These are phyloP conservation scores for Nomada goodeniana DNA, from an alignment of 2,888 invertebrate genomes.

Conservation along the genomic window DNA sequence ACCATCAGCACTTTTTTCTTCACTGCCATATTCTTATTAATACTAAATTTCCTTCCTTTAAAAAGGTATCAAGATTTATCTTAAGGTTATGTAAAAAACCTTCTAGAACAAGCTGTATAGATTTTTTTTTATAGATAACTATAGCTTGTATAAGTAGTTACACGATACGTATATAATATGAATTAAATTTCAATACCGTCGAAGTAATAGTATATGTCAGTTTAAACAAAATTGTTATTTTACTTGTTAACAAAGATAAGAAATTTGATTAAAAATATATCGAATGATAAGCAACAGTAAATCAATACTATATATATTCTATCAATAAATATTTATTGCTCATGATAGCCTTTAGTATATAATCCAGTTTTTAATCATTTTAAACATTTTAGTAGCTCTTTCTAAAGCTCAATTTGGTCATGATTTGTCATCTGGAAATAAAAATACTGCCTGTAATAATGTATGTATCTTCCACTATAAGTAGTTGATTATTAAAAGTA, in stretches of 20 bases:
- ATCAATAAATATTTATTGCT: conserved; percentile 23
- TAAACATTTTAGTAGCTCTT: conserved; percentile 28
- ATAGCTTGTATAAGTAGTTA: not conserved
- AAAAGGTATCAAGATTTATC: not conserved
- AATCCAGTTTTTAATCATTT: not conserved
- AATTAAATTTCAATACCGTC: not conserved
- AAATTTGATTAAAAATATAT: not conserved
- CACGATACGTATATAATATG: not conserved
- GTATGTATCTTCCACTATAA: conserved; percentile 4
- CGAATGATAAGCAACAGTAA: conserved; percentile 3
- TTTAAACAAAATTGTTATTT: not conserved
- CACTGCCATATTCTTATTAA: conserved; percentile 57
- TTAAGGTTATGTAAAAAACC: conserved; percentile 38
- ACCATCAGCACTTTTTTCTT: conserved; percentile 77
- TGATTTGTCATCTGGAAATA: conserved; percentile 23
- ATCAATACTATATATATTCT: conserved; percentile 1
- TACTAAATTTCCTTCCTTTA: not conserved
- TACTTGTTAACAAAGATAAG: not conserved
- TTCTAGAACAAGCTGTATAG: not conserved
- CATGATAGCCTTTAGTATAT: conserved; percentile 7
- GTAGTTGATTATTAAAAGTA: not conserved
- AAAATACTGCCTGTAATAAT: not conserved
- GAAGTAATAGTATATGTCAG: not conserved
- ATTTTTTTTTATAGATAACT: not conserved
- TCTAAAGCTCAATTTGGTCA: not conserved